phyloP scores from a whole-genome alignment of 2,888 invertebrate genomes.

The Lamellibrachia satsuma region DNA sequence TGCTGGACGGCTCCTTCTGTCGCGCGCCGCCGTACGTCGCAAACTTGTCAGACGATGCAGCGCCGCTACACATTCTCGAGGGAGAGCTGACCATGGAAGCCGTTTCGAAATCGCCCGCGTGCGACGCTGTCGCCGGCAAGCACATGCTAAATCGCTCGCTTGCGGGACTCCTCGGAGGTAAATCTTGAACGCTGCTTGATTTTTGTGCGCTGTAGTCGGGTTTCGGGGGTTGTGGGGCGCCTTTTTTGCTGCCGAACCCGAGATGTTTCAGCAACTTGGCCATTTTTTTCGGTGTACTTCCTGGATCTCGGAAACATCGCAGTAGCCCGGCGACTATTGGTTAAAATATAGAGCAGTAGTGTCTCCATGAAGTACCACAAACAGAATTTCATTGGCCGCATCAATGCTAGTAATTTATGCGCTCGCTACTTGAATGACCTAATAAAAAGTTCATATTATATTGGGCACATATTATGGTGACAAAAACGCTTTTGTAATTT shows the following conservation, averaged over 20 bases:
- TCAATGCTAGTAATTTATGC: not conserved
- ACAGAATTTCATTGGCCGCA: not conserved
- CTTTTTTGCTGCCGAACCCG: slow-evolving; percentile 33
- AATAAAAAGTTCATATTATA: not conserved
- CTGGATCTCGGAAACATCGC: slow-evolving; percentile 10
- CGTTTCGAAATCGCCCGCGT: slow-evolving; percentile 17
- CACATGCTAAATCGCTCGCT: slow-evolving; percentile 14
- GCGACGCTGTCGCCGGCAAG: not conserved
- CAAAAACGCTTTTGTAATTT: not conserved
- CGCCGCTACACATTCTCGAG: slow-evolving; percentile 4
- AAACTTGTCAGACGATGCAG: not conserved
- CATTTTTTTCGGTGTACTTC: slow-evolving; percentile 26
- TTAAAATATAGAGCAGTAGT: not conserved
- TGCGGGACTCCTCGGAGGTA: not conserved
- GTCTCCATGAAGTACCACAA: not conserved
- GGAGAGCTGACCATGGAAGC: slow-evolving; percentile 6
- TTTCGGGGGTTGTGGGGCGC: slow-evolving; percentile 19
- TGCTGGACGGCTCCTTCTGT: slow-evolving; percentile 6
- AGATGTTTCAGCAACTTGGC: slow-evolving; percentile 37
- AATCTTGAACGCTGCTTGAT: slow-evolving; percentile 26
- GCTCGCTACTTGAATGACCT: not conserved
- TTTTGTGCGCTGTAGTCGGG: slow-evolving; percentile 14
- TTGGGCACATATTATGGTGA: not conserved
- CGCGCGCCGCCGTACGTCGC: slow-evolving; percentile 7
- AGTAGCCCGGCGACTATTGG: not conserved